Base-by-base conservation (phyloP, 2,113 vertebrate species). In the Tragelaphus buxtoni region DNA sequence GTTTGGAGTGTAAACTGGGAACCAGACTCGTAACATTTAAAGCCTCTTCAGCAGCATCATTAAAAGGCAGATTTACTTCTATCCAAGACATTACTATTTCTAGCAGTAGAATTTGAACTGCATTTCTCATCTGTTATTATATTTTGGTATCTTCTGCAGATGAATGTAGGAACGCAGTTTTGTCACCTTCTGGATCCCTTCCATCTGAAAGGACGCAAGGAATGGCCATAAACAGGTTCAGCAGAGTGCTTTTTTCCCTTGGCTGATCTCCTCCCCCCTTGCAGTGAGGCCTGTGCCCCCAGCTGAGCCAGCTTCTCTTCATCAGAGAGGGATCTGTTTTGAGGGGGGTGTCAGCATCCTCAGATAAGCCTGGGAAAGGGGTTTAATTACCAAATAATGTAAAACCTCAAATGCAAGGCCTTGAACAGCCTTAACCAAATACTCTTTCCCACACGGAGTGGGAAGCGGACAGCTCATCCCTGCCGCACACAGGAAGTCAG, bases 391-490 rank as follows among this genome's bases (percentile, higher is more conserved):
- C 98, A 98, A 97, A 97, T 96, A 94, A 86, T 94, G 53, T 63
- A 88, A 97, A 97, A 94, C 80, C 92, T 81, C 80, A 97, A 90
- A 97, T 2, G 84, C 82, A 85, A 51, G 58, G 39, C 82, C 94
- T 82, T 82, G 90, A 97, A 95, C 97, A 97, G 97, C 97, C 96
- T 96, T 97, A 97, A 96, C 97, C 97, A 93, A 94, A 95, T 89
- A 51, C 2, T 83, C 56, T 81, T 63, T 14, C 60, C 56, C 42
- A 7, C 9, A 12, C 5, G 8, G 14, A 26, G 47, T n/a, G n/a
- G 72, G 18, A 35, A 84, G 13, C 5, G 26, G 49, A 20, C 26
- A 17, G 65, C 20, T 30, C 26, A 12, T 9, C 35, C 45, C 61
- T 8, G 12, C 87, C 69, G 39, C 88, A 92, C 72, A 96, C 94